These are phyloP conservation scores for Drosophila trichaetosa DNA, from an alignment of 2,888 invertebrate genomes.

Conservation along the genomic window DNA sequence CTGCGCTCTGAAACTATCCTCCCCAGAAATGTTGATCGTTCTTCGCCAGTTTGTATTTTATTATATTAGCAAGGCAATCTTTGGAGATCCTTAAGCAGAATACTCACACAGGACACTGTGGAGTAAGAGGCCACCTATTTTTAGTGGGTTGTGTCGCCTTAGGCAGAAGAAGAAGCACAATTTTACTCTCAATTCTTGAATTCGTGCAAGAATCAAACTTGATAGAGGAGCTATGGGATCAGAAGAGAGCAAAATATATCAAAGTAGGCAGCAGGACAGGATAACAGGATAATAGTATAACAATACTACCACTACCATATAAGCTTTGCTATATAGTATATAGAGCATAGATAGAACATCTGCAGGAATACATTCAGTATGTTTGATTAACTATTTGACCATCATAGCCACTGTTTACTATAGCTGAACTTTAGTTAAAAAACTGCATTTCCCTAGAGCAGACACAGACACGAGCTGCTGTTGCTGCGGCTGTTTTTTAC, in stretches of 20 bases:
- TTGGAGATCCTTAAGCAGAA: neutral
- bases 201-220: neutral
- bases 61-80: neutral
- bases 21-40: neutral
- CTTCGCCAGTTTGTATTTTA: neutral
- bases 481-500: constrained; percentile 25
- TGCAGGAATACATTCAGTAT: neutral
- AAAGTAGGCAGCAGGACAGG: neutral
- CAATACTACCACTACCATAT: neutral
- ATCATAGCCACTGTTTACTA: constrained; percentile 34
- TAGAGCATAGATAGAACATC: neutral
- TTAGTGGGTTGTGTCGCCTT: neutral
- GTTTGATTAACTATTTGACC: neutral
- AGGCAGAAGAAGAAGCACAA: too few relatives aligned
- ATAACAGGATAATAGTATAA: neutral
- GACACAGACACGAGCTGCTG: constrained; percentile 19
- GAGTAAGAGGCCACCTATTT: neutral
- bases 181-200: neutral
- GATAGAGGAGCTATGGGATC: neutral
- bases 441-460: constrained; percentile 50
- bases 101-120: neutral
- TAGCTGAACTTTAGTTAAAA: constrained; percentile 36
- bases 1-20: neutral
- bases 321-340: neutral
- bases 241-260: neutral